Percentiles rank a stretch among this genome's conserved stretches.
Conservation (phyloP, 2,113 vertebrate genomes). For the Hystrix brachyura region DNA sequence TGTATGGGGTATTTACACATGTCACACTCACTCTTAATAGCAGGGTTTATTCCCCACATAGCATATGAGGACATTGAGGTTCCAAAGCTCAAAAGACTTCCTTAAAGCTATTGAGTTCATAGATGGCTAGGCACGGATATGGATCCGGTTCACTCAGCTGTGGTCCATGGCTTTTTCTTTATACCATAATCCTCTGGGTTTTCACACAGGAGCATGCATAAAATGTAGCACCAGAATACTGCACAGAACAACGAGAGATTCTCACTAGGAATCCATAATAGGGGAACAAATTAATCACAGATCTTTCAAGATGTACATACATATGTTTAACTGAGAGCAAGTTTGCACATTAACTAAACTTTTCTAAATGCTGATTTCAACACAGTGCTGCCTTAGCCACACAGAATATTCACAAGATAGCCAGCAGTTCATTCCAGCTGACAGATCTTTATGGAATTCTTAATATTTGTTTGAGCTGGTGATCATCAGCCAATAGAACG, state of each 20-base stretch:
- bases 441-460: not conserved
- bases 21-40: not conserved
- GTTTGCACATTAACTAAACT: not conserved
- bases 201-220: not conserved
- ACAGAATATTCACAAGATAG: not conserved
- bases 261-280: not conserved
- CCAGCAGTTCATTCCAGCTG: not conserved
- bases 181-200: not conserved
- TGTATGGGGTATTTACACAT: not conserved
- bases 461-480: not conserved
- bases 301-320: not conserved
- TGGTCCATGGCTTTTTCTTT: not conserved
- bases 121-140: not conserved
- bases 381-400: not conserved
- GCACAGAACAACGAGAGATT: not conserved
- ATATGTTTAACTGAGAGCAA: not conserved
- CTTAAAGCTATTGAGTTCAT: not conserved
- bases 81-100: not conserved
- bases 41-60: not conserved
- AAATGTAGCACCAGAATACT: not conserved
- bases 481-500: not conserved
- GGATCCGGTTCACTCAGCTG: not conserved
- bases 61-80: not conserved
- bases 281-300: not conserved
- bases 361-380: not conserved